Evolutionary conservation across 1,140 invertebrate genomes (phyloP).

Genomic region (Aphidius gifuensis): DNA sequence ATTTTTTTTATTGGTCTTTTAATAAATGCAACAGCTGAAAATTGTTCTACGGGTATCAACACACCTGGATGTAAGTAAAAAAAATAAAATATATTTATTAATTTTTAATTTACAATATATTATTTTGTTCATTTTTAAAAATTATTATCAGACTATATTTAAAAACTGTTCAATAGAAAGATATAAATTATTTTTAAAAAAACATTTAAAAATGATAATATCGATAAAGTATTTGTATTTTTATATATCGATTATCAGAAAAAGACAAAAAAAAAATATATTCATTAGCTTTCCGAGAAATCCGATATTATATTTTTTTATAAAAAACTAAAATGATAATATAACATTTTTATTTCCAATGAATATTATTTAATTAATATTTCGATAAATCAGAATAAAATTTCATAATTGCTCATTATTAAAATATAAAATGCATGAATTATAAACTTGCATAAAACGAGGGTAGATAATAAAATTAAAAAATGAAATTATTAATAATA

Average conservation of each 20-base stretch:
- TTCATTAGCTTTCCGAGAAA: too few species aligned
- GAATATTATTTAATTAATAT: neutral
- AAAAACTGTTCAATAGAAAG: too few species aligned
- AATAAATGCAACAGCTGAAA: conserved; percentile 21
- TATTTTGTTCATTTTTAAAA: too few species aligned
- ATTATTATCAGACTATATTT: too few species aligned
- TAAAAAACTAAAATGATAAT: neutral
- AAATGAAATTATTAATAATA: neutral
- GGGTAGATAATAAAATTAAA: too few species aligned
- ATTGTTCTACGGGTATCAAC: conserved; percentile 37
- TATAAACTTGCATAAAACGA: too few species aligned
- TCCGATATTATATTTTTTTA: neutral
- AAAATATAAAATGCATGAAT: too few species aligned
- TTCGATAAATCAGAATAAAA: too few species aligned
- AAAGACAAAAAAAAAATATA: too few species aligned
- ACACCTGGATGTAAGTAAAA: conserved; percentile 43
- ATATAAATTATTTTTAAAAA: neutral
- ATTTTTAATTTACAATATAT: too few species aligned
- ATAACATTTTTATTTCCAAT: neutral
- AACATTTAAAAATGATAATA: conserved; percentile 16
- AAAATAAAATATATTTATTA: conserved; percentile 8
- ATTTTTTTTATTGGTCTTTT: conserved; percentile 28
- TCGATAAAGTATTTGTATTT: neutral
- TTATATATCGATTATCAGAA: too few species aligned
- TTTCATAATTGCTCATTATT: neutral